Percentiles rank a stretch among this genome's conserved stretches.
Conservation (phyloP, 2,888 invertebrate species). For the Conchocele bisecta region DNA sequence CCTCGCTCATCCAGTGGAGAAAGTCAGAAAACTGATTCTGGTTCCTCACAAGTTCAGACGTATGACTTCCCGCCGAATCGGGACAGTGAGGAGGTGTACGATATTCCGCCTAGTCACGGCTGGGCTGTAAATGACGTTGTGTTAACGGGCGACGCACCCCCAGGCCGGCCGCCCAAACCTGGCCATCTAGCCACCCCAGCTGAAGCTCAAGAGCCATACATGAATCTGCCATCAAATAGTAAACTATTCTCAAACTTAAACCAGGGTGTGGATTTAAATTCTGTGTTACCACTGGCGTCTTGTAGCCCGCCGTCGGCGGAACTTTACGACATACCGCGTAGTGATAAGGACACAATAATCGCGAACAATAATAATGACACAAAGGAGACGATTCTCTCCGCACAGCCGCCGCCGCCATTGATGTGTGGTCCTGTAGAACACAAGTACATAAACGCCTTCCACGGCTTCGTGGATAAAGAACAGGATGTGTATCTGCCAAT, state of each 20-base stretch:
- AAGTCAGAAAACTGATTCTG: conserved; percentile 66
- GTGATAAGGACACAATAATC: conserved; percentile 45
- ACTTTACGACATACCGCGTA: conserved; percentile 57
- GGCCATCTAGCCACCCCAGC: conserved; percentile 33
- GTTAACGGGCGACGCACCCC: conserved; percentile 56
- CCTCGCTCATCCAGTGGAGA: conserved; percentile 68
- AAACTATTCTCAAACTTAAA: conserved; percentile 46
- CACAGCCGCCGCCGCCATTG: conserved; percentile 63
- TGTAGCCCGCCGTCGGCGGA: conserved; percentile 55
- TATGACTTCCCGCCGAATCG: conserved; percentile 62
- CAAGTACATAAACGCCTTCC: conserved; percentile 68
- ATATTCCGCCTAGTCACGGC: conserved; percentile 66
- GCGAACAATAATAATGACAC: conserved; percentile 37
- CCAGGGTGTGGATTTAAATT: conserved; percentile 56
- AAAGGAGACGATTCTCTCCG: conserved; percentile 39
- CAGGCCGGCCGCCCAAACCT: conserved; percentile 70
- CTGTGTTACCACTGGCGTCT: conserved; percentile 36
- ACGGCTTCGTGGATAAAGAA: conserved; percentile 42
- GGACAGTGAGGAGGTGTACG: conserved; percentile 61
- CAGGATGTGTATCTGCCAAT: conserved; percentile 63
- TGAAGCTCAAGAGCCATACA: conserved; percentile 68
- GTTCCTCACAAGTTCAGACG: conserved; percentile 57
- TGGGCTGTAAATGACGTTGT: conserved; percentile 8
- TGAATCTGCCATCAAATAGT: conserved; percentile 75
- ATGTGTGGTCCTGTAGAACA: conserved; percentile 55